Base-by-base conservation (phyloP, 2,797 vertebrate genomes). In the Smutsia temminckii region DNA sequence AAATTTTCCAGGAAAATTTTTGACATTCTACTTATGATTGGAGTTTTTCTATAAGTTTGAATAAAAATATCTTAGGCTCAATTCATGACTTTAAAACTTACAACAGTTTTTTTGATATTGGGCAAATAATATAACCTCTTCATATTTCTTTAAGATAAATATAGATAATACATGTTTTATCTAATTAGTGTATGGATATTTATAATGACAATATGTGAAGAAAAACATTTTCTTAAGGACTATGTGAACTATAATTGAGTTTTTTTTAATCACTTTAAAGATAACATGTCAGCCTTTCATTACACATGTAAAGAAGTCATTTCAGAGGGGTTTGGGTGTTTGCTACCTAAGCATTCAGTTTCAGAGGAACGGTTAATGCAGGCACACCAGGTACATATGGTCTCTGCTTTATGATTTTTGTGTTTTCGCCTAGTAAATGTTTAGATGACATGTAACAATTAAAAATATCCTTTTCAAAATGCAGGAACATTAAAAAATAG, bases 381-480 rank as follows among this genome's bases (percentile, higher is more conserved):
- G 12, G 32, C 5, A 77, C 2, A 63, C 1, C 5, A 16, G 4
- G 3, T 12, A 29, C 7, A 42, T 75, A 29, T 12, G 1, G 23
- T 72, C 25, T 79, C 6, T 80, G 8, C 57, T 51, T 57, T 72
- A 8, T 49, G 25, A 81, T 34, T 85, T 72, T 55, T 55, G 5
- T 63, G 12, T 25, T 46, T 46, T 75, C 25, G 59, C 1, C 2
- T 80, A 79, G 34, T 59, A 51, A 57, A 79, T 63, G 12, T 61
- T 40, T 85, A 78, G 14, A 53, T 59, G 16, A 49, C 1, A 32
- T 51, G 1, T 27, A 89, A 57, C 85, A 63, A 27, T 13, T 71
- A 57, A 34, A 29, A 74, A 8, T 61, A 55, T 72, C 17, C 17
- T 77, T 86, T 88, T 84, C 63, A 81, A 95, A 93, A 71, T 71